Conservation (phyloP, 2,797 vertebrate species). For the Lophotriccus pileatus region DNA sequence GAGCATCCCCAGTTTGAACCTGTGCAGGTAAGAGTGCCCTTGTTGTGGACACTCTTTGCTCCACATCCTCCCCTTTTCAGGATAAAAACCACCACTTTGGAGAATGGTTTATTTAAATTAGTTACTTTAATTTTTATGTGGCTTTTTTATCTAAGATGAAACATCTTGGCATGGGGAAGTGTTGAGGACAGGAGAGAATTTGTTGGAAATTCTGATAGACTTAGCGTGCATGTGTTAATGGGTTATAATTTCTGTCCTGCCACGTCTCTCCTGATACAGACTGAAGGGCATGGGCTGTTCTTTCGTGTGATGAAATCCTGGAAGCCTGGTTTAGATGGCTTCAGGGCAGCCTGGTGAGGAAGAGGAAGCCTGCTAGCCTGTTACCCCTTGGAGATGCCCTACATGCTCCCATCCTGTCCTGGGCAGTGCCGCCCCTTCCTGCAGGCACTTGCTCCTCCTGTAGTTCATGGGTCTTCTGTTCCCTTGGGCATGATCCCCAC, state of each 20-base stretch:
- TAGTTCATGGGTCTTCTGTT: background rate
- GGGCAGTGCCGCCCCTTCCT: background rate
- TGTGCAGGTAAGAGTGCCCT: background rate
- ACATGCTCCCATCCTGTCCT: background rate
- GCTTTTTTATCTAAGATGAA: background rate
- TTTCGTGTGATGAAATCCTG: background rate
- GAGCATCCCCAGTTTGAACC: background rate
- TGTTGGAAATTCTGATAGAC: background rate
- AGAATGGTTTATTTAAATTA: background rate
- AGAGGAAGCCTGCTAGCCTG: background rate
- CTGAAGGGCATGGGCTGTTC: background rate
- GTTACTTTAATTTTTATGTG: background rate
- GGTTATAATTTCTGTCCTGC: background rate
- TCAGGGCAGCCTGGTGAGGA: background rate
- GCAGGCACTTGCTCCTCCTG: background rate
- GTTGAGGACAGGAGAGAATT: slow-evolving; percentile 7
- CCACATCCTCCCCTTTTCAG: background rate
- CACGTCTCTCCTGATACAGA: background rate
- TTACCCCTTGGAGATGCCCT: background rate
- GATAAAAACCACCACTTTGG: background rate
- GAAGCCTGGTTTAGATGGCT: background rate
- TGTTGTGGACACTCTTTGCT: background rate
- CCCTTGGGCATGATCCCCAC: slow-evolving; percentile 22
- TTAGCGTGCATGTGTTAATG: background rate
- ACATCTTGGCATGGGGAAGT: background rate